Evolutionary conservation across 2,888 invertebrate species (phyloP), one percentile per base, ranked within the genome.

Genomic region (Cataglyphis livida): DNA sequence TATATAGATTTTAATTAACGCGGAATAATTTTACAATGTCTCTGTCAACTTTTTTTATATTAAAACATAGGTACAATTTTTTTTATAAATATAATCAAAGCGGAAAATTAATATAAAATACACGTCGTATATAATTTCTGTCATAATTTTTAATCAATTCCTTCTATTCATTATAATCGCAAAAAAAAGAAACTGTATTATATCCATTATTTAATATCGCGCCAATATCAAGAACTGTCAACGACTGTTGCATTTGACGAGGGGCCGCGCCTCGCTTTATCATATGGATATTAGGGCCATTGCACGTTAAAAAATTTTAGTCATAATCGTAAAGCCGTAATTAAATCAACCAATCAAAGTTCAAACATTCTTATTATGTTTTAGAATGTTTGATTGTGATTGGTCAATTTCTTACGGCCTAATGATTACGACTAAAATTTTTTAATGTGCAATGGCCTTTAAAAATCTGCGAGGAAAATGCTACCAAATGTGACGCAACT

Each of bases 391-490:
- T 21, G 21, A 21, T 21, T 21, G 21, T 21, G 21, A 21, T 21
- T 21, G 21, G 21, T 21, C 21, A 21, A 21, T 21, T 21, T 21
- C 21, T 21, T 21, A 21, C 21, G 21, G 21, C 21, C 21, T 21
- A 21, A 21, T 21, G 21, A 21, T 21, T 21, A 21, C 21, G 21
- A 21, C 21, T 21, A 21, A 21, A 21, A 21, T 21, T 21, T 21
- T 21, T 21, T 21, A 21, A 21, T 0, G 21, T 21, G 21, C 21
- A 21, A 21, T 21, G 21, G 21, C 21, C 21, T 21, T 21, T 21
- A 59, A 9, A 32, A 68, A 68, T 79, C 75, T 82, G 76, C 15
- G 54, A 21, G 21, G 81, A 75, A 76, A 25, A 70, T 32, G 21
- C 35, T 38, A 65, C 74, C 74, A 70, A n/a, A 73, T 18, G 32